These are phyloP conservation scores for Otus scops DNA, from an alignment of 2,797 vertebrate species.

Conservation along the genomic window DNA sequence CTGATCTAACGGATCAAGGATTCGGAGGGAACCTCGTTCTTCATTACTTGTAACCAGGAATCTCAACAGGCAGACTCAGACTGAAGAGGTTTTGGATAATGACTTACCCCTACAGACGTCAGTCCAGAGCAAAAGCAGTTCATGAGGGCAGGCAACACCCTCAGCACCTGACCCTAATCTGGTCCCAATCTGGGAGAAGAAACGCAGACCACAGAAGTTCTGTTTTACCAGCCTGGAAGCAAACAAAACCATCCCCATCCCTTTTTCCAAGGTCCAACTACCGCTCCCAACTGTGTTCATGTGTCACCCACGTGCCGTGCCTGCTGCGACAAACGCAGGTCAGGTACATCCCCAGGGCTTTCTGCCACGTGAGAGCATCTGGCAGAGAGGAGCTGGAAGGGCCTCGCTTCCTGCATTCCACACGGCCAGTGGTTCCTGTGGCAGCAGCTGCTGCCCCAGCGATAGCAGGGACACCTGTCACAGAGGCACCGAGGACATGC, in stretches of 20 bases:
- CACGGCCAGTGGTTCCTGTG: neutral
- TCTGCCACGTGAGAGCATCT: neutral
- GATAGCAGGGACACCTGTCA: neutral
- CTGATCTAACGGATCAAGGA: neutral
- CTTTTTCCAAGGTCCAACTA: neutral
- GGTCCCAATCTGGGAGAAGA: neutral
- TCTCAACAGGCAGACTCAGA: neutral
- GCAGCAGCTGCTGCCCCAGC: neutral
- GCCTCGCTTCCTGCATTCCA: neutral
- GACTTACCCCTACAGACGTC: neutral
- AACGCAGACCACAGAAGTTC: neutral
- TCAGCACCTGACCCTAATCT: neutral
- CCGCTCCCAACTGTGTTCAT: neutral
- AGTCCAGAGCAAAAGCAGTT: neutral
- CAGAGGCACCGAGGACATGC: neutral
- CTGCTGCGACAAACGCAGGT: neutral
- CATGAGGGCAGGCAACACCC: rapidly evolving
- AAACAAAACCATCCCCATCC: neutral
- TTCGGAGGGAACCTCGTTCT: neutral
- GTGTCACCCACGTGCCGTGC: neutral
- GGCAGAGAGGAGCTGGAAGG: neutral
- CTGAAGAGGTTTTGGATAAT: neutral
- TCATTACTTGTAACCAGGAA: neutral
- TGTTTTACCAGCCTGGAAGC: neutral
- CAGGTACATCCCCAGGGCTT: neutral